Conservation (phyloP, 1,140 invertebrate species). For the Homalodisca vitripennis region DNA sequence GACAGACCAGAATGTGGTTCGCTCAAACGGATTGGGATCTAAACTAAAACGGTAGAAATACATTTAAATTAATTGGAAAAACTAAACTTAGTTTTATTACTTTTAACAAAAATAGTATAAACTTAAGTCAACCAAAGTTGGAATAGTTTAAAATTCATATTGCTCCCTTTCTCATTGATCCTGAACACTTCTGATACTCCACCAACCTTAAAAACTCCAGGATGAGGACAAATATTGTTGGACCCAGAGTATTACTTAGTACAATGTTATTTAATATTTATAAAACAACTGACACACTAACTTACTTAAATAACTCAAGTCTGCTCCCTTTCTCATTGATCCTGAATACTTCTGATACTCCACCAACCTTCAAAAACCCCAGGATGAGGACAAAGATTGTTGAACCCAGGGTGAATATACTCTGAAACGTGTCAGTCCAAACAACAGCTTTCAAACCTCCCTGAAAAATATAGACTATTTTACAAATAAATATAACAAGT, state of each 20-base stretch:
- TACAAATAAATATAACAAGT: no score
- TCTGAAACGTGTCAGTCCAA: constrained; percentile 83
- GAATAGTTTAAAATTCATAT: no score
- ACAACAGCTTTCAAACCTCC: constrained; percentile 78
- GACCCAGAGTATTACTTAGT: constrained; percentile 80
- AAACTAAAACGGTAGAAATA: no score
- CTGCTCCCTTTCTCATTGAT: constrained; percentile 56
- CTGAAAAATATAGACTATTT: constrained; percentile 47
- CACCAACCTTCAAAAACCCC: constrained; percentile 65
- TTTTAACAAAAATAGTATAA: no score
- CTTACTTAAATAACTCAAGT: constrained; percentile 69
- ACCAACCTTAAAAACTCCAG: constrained; percentile 66
- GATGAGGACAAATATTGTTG: constrained; percentile 63
- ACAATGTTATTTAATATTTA: no score
- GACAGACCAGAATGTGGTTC: constrained; percentile 82
- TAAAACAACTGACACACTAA: no score
- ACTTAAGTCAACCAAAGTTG: no score
- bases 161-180: constrained; percentile 53
- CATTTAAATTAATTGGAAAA: no score
- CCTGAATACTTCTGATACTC: constrained; percentile 55
- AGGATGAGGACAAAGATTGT: constrained; percentile 65
- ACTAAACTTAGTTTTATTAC: no score
- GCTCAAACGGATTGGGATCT: constrained; percentile 63
- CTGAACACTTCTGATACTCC: constrained; percentile 58
- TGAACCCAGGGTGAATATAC: constrained; percentile 75